Conservation (phyloP, 2,888 invertebrate genomes). For the Cheilosia impressa region DNA sequence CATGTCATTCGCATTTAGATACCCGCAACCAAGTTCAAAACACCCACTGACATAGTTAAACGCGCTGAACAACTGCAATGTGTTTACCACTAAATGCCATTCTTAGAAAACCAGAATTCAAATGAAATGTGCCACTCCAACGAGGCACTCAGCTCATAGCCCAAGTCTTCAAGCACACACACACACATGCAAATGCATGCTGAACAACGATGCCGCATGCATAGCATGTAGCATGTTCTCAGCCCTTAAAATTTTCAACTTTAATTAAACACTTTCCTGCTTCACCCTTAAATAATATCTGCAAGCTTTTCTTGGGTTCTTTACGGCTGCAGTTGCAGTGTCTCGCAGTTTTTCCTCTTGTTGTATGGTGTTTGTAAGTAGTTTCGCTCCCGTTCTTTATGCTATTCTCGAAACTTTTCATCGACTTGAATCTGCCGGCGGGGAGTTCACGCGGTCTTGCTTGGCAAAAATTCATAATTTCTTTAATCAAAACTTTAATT, state of each 20-base stretch:
- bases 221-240: neutral
- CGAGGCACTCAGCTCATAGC: constrained; percentile 5
- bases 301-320: neutral
- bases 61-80: neutral
- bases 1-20: constrained; percentile 1
- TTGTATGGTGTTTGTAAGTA: constrained; percentile 33
- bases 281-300: constrained; percentile 38
- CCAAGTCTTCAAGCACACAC: constrained; percentile 22
- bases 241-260: constrained; percentile 38
- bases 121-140: constrained; percentile 51
- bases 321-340: constrained; percentile 1
- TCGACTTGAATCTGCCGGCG: neutral
- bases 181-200: constrained; percentile 3
- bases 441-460: neutral
- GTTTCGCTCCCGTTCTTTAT: constrained; percentile 24
- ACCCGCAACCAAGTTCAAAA: constrained; percentile 43
- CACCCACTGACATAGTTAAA: constrained; percentile 59
- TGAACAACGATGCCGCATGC: neutral
- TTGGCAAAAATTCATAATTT: constrained; percentile 49
- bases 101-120: constrained; percentile 49
- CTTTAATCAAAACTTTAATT: constrained; percentile 63
- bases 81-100: constrained; percentile 59
- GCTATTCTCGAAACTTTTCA: constrained; percentile 32
- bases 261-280: constrained; percentile 64
- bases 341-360: neutral